phyloP scores from a whole-genome alignment of 2,888 invertebrate species.

The Dyspetes luteomarginatus region DNA sequence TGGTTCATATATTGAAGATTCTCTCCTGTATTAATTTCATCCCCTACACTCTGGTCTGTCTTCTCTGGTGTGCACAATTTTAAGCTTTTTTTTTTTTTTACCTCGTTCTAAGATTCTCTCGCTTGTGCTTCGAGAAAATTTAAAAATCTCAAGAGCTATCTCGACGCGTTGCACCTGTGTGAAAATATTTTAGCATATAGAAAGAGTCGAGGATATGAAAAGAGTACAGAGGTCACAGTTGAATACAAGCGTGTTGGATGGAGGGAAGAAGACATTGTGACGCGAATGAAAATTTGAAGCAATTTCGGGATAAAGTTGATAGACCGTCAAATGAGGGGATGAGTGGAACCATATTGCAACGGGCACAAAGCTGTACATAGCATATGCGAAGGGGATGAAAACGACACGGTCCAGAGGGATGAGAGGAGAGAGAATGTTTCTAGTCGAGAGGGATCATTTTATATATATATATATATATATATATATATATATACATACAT shows the following conservation, averaged over 20 bases:
- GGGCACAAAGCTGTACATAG: no score
- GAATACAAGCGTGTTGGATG: neutral
- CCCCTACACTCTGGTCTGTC: no score
- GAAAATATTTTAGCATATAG: slow-evolving; percentile 36
- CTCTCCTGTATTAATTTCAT: no score
- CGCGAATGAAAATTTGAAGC: slow-evolving; percentile 18
- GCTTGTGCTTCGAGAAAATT: neutral
- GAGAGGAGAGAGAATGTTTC: slow-evolving; percentile 1
- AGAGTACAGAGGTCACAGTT: neutral
- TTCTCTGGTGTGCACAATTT: no score
- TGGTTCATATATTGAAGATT: no score
- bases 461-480: neutral
- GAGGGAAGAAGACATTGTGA: neutral
- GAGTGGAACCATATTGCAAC: neutral
- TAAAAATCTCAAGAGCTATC: slow-evolving; percentile 17
- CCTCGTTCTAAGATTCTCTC: neutral
- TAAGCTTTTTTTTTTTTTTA: no score
- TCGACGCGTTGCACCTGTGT: neutral
- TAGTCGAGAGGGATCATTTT: neutral
- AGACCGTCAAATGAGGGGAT: neutral
- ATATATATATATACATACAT: neutral
- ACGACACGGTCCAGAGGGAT: neutral
- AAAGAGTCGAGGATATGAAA: neutral
- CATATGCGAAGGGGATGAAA: neutral
- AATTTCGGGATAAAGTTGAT: slow-evolving; percentile 8